These are phyloP conservation scores for Naja naja DNA, from an alignment of 2,113 vertebrate genomes.

Conservation along the genomic window DNA sequence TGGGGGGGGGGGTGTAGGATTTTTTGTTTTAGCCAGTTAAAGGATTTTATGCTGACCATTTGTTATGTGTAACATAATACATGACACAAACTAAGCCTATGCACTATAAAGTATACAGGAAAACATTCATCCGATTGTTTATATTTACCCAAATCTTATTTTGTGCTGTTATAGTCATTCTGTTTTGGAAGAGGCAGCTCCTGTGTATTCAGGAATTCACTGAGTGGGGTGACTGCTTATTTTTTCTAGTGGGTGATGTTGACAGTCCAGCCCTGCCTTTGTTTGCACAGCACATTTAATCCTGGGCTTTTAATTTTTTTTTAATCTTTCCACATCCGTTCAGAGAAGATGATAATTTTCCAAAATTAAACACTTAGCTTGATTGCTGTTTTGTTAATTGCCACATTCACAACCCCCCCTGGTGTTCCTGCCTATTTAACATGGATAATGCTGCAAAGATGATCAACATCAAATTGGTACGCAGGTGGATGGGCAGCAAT, in stretches of 20 bases:
- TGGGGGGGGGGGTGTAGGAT: background rate
- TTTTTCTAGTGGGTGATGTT: conserved; percentile 21
- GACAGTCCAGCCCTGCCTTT: conserved; percentile 50
- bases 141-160: background rate
- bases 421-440: conserved; percentile 66
- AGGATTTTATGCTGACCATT: background rate
- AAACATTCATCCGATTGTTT: background rate
- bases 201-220: background rate
- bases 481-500: conserved; percentile 40
- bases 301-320: conserved; percentile 30
- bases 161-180: background rate
- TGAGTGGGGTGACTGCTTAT: background rate
- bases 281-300: conserved; percentile 63
- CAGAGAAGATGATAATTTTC: conserved; percentile 63
- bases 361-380: conserved; percentile 74
- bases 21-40: background rate
- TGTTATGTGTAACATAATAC: background rate
- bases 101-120: background rate
- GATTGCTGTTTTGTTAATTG: conserved; percentile 74
- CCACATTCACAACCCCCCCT: conserved; percentile 57
- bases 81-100: background rate
- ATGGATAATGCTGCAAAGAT: conserved; percentile 60
- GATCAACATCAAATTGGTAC: conserved; percentile 27
- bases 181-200: background rate
- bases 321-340: conserved; percentile 58